Conservation (phyloP, 2,797 vertebrate genomes). For the Danio albolineatus region DNA sequence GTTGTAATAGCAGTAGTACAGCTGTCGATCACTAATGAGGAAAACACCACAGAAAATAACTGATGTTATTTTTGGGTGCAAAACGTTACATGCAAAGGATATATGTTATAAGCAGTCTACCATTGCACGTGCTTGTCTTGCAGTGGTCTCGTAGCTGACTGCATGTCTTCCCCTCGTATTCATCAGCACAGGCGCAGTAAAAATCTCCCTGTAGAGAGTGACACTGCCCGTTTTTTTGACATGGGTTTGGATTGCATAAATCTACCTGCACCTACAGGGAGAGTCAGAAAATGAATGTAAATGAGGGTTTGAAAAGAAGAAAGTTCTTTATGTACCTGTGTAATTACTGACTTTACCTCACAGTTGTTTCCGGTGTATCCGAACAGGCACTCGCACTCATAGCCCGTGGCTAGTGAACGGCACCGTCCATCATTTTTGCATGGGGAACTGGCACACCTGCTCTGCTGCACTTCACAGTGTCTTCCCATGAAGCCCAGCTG, state of each 20-base stretch:
- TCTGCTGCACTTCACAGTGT: conserved; percentile 86
- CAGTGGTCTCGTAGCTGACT: conserved; percentile 90
- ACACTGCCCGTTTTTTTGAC: conserved; percentile 88
- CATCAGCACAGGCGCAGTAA: conserved; percentile 89
- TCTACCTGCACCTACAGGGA: conserved; percentile 81
- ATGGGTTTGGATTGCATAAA: conserved; percentile 89
- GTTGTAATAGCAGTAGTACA: conserved; percentile 88
- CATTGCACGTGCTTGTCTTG: conserved; percentile 89
- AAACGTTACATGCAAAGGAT: neutral
- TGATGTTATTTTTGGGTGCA: neutral
- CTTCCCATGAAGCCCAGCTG: conserved; percentile 84
- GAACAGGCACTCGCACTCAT: conserved; percentile 84
- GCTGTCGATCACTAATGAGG: conserved; percentile 88
- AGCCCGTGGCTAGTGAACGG: conserved; percentile 77
- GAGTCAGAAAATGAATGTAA: neutral
- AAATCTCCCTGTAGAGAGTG: conserved; percentile 85
- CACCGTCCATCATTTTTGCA: conserved; percentile 86
- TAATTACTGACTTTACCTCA: conserved; percentile 81
- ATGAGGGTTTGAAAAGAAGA: neutral
- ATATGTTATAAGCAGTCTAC: conserved; percentile 67
- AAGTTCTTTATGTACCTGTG: neutral
- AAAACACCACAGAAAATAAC: neutral
- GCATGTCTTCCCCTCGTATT: conserved; percentile 91
- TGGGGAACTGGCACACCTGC: conserved; percentile 83
- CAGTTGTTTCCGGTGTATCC: conserved; percentile 87